A percentile compares a stretch with the other conserved stretches of the same genome.
Conservation (phyloP, 2,797 vertebrate genomes). For the Lycodopsis pacificus region DNA sequence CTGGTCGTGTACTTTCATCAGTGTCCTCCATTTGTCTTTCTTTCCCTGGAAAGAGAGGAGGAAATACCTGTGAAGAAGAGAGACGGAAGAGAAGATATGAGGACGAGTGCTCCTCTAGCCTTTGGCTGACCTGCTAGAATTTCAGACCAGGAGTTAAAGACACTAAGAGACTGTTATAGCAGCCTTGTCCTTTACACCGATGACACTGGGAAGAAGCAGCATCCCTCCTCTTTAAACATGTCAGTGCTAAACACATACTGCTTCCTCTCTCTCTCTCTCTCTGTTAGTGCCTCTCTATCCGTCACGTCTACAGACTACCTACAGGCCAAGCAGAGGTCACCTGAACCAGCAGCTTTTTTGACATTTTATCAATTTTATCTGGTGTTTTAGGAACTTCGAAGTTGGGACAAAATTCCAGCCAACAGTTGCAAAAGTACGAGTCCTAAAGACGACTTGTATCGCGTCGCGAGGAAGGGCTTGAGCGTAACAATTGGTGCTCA, state of each 20-base stretch:
- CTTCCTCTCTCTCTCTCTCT: conserved; percentile 10
- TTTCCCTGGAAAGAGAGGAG: not conserved
- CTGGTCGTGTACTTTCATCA: conserved; percentile 26
- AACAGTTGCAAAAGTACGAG: too few species aligned
- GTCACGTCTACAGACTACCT: conserved; percentile 1
- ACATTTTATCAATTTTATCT: not conserved
- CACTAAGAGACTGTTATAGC: conserved; percentile 30
- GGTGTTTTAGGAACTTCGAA: not conserved
- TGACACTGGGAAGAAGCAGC: conserved; percentile 54
- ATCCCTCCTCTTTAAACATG: conserved; percentile 55
- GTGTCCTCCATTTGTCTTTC: conserved; percentile 28
- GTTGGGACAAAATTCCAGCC: too few species aligned
- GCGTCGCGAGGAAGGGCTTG: not conserved
- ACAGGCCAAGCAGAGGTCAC: conserved; percentile 17
- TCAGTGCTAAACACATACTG: conserved; percentile 19
- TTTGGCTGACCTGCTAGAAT: conserved; percentile 66
- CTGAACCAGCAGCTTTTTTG: not conserved
- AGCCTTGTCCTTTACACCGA: conserved; percentile 44
- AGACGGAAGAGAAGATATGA: conserved; percentile 23
- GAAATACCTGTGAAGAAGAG: conserved; percentile 23
- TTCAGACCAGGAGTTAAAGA: conserved; percentile 49
- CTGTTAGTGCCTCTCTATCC: conserved; percentile 19
- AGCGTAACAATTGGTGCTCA: not conserved
- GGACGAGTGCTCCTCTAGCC: conserved; percentile 57
- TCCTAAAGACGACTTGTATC: too few species aligned